These are phyloP conservation scores for Dicranocentrus wangi DNA, from an alignment of 2,888 invertebrate species.

Conservation along the genomic window DNA sequence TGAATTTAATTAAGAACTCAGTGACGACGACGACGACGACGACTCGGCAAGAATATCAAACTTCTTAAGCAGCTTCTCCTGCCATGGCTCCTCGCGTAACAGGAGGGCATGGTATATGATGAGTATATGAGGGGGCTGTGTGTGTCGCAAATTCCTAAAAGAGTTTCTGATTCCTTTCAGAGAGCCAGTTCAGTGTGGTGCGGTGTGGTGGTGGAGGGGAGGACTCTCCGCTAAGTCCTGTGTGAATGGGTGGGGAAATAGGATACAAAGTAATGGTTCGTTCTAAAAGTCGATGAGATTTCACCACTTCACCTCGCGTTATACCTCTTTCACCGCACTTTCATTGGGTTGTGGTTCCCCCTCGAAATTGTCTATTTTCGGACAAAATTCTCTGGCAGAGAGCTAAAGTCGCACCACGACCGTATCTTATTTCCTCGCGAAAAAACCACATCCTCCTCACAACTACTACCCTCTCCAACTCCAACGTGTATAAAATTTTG, in stretches of 20 bases:
- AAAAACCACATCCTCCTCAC: too few relatives aligned
- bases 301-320: too few relatives aligned
- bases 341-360: background rate
- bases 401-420: too few relatives aligned
- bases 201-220: too few relatives aligned
- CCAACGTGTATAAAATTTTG: too few relatives aligned
- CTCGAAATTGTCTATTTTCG: constrained; percentile 7
- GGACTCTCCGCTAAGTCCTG: too few relatives aligned
- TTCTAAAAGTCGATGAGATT: background rate
- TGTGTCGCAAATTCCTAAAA: background rate
- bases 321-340: background rate
- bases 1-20: constrained; percentile 17
- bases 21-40: too few relatives aligned
- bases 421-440: too few relatives aligned
- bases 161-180: background rate
- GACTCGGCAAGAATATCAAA: constrained; percentile 5
- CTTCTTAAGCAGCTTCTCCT: background rate
- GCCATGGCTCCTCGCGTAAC: background rate
- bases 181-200: background rate
- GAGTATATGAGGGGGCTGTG: too few relatives aligned
- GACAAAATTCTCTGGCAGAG: too few relatives aligned
- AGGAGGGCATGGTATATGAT: background rate
- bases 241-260: too few relatives aligned
- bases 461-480: too few relatives aligned
- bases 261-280: background rate